A percentile compares a stretch with the other conserved stretches of the same genome.
phyloP scores from a whole-genome alignment of 2,888 invertebrate species.

The Furcula furcula region DNA sequence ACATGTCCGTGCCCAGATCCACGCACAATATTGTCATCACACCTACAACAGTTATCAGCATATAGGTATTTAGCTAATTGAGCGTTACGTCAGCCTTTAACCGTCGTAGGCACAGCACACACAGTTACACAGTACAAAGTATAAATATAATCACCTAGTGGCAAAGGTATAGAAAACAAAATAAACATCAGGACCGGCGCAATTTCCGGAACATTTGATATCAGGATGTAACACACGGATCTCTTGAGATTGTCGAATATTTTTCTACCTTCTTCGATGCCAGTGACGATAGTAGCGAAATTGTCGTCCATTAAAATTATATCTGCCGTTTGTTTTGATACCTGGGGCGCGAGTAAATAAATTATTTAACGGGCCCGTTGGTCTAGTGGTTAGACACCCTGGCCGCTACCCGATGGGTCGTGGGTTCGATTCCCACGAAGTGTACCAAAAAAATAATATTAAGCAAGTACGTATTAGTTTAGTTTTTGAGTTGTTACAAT shows the following conservation, averaged over 20 bases:
- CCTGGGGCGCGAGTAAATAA: no score
- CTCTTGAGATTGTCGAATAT: conserved; percentile 94
- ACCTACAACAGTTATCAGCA: conserved; percentile 40
- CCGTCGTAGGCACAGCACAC: no score
- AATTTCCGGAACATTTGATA: conserved; percentile 92
- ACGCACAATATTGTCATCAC: conserved; percentile 83
- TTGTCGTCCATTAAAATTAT: conserved; percentile 94
- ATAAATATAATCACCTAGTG: conserved; percentile 66
- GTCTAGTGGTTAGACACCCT: no score
- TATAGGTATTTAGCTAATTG: not conserved
- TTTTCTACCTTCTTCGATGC: conserved; percentile 91
- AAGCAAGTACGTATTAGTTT: no score
- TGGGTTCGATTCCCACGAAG: no score
- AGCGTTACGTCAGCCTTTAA: not conserved
- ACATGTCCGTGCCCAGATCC: conserved; percentile 88
- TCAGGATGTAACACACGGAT: conserved; percentile 91
- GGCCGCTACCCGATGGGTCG: no score
- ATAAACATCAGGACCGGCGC: conserved; percentile 90
- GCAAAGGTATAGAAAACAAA: conserved; percentile 87
- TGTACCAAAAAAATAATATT: no score
- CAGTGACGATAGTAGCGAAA: conserved; percentile 92
- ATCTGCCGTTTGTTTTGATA: conserved; percentile 93
- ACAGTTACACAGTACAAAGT: no score
- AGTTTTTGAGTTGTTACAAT: no score
- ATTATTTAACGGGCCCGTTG: no score